phyloP scores from a whole-genome alignment of 2,888 invertebrate species.

The Monochamus alternatus region DNA sequence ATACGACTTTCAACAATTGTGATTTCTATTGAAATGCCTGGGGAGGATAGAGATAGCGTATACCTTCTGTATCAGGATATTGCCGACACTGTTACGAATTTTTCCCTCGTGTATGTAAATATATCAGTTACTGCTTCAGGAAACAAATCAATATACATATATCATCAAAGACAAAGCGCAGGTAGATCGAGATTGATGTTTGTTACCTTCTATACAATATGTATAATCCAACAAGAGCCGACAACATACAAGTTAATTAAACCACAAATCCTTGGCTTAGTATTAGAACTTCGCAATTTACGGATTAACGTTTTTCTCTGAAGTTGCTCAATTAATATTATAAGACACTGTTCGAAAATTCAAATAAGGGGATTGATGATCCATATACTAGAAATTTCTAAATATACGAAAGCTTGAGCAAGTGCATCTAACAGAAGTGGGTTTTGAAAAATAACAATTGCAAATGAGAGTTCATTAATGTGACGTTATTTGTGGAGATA shows the following conservation, averaged over 20 bases:
- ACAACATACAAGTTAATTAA: constrained; percentile 2
- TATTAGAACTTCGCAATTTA: not conserved
- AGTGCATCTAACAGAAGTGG: too few relatives aligned
- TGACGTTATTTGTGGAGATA: too few relatives aligned
- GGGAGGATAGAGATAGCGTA: too few relatives aligned
- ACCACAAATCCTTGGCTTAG: not conserved
- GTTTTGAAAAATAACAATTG: too few relatives aligned
- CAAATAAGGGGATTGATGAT: not conserved
- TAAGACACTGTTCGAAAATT: not conserved
- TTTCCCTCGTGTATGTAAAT: too few relatives aligned
- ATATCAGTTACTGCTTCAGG: not conserved
- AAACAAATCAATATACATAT: not conserved
- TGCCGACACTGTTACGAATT: too few relatives aligned
- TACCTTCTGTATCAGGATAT: too few relatives aligned
- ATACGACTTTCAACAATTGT: too few relatives aligned
- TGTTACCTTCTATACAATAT: not conserved
- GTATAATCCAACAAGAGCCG: not conserved
- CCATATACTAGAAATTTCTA: not conserved
- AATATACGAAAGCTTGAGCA: too few relatives aligned
- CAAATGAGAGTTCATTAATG: too few relatives aligned
- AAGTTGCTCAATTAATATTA: constrained; percentile 3
- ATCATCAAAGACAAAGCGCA: not conserved
- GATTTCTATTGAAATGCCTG: too few relatives aligned
- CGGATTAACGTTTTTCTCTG: constrained; percentile 4
- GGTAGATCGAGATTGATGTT: not conserved